phyloP scores from a whole-genome alignment of 1,140 invertebrate genomes.

The Papilio xuthus region DNA sequence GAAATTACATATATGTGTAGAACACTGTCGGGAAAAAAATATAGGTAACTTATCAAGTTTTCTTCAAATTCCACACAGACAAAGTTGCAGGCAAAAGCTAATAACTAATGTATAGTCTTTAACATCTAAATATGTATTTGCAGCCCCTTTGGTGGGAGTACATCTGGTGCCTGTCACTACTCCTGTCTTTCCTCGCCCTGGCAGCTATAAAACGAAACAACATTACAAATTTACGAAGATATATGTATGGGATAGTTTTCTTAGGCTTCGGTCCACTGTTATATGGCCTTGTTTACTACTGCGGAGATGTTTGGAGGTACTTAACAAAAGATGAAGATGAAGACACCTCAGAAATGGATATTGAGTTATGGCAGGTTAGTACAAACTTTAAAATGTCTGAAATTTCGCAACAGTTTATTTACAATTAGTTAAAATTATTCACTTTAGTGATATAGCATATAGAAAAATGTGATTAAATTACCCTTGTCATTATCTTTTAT shows the following conservation, averaged over 20 bases:
- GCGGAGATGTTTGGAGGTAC: conserved; percentile 92
- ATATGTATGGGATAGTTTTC: conserved; percentile 90
- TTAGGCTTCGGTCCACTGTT: conserved; percentile 92
- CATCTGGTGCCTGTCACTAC: conserved; percentile 93
- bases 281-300: conserved; percentile 91
- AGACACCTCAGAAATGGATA: conserved; percentile 83
- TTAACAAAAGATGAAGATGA: conserved; percentile 86
- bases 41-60: no score
- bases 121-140: conserved; percentile 37
- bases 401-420: no score
- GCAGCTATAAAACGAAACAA: conserved; percentile 93
- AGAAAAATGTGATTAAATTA: no score
- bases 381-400: conserved; percentile 36
- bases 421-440: no score
- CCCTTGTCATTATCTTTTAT: no score
- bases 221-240: conserved; percentile 89
- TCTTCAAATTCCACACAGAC: no score
- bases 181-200: conserved; percentile 93
- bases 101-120: not conserved
- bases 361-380: conserved; percentile 90
- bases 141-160: conserved; percentile 96
- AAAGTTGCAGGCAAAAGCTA: not conserved
- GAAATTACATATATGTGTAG: no score
- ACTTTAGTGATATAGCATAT: no score
- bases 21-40: no score